Percentiles rank a stretch among this genome's conserved stretches.
Evolutionary conservation across 2,113 vertebrate species (phyloP).

Genomic region (Anguilla japonica): DNA sequence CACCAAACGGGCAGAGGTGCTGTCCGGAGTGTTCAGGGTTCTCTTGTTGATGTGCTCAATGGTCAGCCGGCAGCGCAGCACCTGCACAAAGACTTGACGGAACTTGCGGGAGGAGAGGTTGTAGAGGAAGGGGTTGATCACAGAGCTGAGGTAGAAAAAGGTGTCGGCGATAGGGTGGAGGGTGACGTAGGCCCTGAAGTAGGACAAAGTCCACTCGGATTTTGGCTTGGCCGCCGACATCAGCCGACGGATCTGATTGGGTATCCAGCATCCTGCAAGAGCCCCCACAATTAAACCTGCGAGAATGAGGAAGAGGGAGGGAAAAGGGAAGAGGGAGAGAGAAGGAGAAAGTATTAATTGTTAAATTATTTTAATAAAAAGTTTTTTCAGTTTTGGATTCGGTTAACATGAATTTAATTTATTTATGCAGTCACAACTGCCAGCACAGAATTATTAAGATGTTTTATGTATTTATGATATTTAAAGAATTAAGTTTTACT

Average conservation of each 20-base stretch:
- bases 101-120: constrained; percentile 91
- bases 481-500: not conserved
- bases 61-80: constrained; percentile 77
- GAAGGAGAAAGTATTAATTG: not conserved
- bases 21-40: constrained; percentile 38
- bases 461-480: not conserved
- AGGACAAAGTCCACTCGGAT: constrained; percentile 73
- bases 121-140: constrained; percentile 92
- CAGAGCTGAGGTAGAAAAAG: constrained; percentile 96
- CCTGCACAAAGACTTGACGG: constrained; percentile 83
- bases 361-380: not conserved
- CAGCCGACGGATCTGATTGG: constrained; percentile 85
- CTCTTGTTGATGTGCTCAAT: constrained; percentile 79
- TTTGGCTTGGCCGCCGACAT: constrained; percentile 84
- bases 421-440: not conserved
- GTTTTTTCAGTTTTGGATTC: not conserved
- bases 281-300: constrained; percentile 84
- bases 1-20: constrained; percentile 53
- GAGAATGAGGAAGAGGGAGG: not conserved
- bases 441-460: not conserved
- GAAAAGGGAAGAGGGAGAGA: not conserved
- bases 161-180: constrained; percentile 81
- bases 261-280: constrained; percentile 87
- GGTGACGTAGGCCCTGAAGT: constrained; percentile 74
- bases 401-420: not conserved